Base-by-base conservation (phyloP, 2,113 vertebrate genomes). In the Phyllostomus discolor region DNA sequence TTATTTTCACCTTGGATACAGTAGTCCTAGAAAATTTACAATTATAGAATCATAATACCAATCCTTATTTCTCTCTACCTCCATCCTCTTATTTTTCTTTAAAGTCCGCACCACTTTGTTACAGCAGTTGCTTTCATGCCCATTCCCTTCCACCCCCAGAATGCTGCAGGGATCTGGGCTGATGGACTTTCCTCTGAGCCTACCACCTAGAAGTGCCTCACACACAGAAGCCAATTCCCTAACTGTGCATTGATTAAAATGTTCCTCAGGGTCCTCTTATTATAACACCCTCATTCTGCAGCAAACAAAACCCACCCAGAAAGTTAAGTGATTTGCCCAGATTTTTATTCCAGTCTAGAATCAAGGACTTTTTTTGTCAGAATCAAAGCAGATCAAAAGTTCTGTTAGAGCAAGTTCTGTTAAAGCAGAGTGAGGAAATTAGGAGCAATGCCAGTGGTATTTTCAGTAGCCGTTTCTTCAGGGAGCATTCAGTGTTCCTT, bases 281-380 rank as follows among this genome's bases (percentile, higher is more conserved):
- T 66, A 20, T 14, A 94, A 22, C 22, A 62, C 6, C 28, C 14
- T 80, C 28, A 41, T 94, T 54, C 89, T 59, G 19, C 8, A 70
- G 62, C 28, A 67, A 50, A 67, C 3, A 4, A 48, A 88, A 67
- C 0, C 9, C 38, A 38, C 6, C 33, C 43, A 26, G 46, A 70
- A 64, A 59, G 38, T 76, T 26, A 95, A 69, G 22, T 43, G 31
- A 69, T 78, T 90, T 54, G 52, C 10, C 35, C 33, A 24, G 20
- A 86, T 84, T 81, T 95, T 31, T 31, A 7, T 41, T 87, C 66
- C 33, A 80, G 52, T 70, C 22, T 54, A 81, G 54, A 96, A 79
- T 70, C 41, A 24, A 69, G 83, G 43, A 76, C 31, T 26, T 43
- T 64, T 64, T n/a, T 54, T 46, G 50, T 80, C 48, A 92, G 41